These are phyloP conservation scores for Microtus richardsoni DNA, from an alignment of 2,113 vertebrate genomes.

Conservation along the genomic window DNA sequence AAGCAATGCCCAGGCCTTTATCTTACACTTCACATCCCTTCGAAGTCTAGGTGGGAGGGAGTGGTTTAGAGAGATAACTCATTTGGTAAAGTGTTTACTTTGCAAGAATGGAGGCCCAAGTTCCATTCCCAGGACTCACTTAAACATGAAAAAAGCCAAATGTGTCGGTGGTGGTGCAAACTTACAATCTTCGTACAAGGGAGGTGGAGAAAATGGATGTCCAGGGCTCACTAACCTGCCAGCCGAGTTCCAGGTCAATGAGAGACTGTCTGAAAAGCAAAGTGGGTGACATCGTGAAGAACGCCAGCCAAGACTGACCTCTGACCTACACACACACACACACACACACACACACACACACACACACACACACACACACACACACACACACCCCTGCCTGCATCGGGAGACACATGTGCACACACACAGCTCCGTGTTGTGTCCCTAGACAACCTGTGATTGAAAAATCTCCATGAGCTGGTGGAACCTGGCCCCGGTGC, in stretches of 20 bases:
- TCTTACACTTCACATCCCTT: neutral
- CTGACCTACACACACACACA: neutral
- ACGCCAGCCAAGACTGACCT: neutral
- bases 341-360: neutral
- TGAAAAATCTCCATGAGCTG: neutral
- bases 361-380: neutral
- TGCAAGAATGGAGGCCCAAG: neutral
- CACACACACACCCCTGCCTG: too few species aligned
- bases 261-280: neutral
- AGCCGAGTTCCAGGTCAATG: neutral
- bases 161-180: neutral
- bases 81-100: neutral
- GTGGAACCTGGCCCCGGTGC: neutral
- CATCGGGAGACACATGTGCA: neutral
- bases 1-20: neutral
- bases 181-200: neutral
- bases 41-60: neutral
- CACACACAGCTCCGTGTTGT: neutral
- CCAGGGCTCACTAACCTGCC: neutral
- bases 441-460: neutral
- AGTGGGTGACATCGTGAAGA: neutral
- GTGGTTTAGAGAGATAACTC: neutral
- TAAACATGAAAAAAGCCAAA: neutral
- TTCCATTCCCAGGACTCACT: neutral
- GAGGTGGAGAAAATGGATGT: neutral